A percentile compares a stretch with the other conserved stretches of the same genome.
Conservation (phyloP, 2,888 invertebrate species). For the Lamproptera curius region DNA sequence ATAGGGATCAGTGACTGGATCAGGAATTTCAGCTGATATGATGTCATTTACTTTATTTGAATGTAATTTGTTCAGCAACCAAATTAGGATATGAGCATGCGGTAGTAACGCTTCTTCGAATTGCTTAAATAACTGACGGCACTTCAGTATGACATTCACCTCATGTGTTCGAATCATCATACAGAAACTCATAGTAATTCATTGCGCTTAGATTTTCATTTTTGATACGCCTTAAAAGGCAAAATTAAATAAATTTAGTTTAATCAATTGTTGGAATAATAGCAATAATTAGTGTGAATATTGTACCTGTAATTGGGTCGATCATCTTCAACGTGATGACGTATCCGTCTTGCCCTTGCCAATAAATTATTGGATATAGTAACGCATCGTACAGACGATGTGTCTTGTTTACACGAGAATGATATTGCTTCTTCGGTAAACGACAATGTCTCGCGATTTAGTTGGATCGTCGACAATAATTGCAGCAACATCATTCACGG, state of each 20-base stretch:
- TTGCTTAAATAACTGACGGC: conserved; percentile 23
- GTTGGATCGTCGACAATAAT: conserved; percentile 28
- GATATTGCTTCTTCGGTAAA: conserved; percentile 25
- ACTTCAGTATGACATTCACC: conserved; percentile 7
- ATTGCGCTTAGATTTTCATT: conserved; percentile 28
- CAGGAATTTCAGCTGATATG: conserved; percentile 26
- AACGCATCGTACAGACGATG: conserved; percentile 24
- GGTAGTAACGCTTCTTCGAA: conserved; percentile 25
- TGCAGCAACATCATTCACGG: conserved; percentile 30
- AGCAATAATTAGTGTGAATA: conserved; percentile 52
- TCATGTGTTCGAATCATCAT: conserved; percentile 24
- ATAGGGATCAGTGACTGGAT: conserved; percentile 26
- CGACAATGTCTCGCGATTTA: conserved; percentile 27
- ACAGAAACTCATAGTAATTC: conserved; percentile 26
- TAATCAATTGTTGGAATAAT: conserved; percentile 24
- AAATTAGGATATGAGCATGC: conserved; percentile 31
- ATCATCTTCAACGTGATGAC: conserved; percentile 18
- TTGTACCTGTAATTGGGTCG: conserved; percentile 21
- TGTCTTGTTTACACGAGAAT: conserved; percentile 22
- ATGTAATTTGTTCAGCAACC: conserved; percentile 33
- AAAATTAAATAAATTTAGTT: conserved; percentile 29
- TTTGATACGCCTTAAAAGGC: conserved; percentile 22
- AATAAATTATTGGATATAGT: conserved; percentile 28
- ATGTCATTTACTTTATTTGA: conserved; percentile 27
- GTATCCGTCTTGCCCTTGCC: conserved; percentile 28